Conservation (phyloP, 2,113 vertebrate genomes). For the Piprites chloris region DNA sequence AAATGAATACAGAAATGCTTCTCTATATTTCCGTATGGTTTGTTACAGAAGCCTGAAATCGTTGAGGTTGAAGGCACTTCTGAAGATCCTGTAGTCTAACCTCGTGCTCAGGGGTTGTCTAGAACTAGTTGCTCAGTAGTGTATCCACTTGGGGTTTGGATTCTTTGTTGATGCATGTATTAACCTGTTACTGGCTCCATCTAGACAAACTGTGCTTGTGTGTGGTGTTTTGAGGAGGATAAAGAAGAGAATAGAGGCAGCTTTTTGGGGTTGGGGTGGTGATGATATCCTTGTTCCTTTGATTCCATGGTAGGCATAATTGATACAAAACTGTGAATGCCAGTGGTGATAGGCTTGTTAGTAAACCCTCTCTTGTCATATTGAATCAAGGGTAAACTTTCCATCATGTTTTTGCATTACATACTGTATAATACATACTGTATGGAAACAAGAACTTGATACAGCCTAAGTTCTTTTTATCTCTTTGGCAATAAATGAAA, state of each 20-base stretch:
- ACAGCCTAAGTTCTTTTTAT: neutral
- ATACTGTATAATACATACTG: accelerated
- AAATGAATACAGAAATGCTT: neutral
- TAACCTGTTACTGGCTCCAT: neutral
- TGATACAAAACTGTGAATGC: neutral
- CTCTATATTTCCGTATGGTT: accelerated
- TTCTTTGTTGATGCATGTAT: neutral
- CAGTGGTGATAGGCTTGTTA: neutral
- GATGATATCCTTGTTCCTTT: neutral
- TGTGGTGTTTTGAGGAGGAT: neutral
- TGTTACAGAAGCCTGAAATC: neutral
- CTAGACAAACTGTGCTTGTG: neutral
- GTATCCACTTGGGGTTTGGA: accelerated
- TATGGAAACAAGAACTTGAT: neutral
- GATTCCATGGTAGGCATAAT: neutral
- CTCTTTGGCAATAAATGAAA: neutral
- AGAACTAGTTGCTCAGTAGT: neutral
- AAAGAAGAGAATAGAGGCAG: neutral
- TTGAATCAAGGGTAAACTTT: neutral
- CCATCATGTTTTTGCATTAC: neutral
- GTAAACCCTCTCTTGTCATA: neutral
- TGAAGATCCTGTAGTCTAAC: accelerated
- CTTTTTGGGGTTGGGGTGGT: accelerated
- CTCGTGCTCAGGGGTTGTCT: neutral
- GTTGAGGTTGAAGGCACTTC: neutral